phyloP scores from a whole-genome alignment of 2,888 invertebrate species.

The Ellobium chinense region DNA sequence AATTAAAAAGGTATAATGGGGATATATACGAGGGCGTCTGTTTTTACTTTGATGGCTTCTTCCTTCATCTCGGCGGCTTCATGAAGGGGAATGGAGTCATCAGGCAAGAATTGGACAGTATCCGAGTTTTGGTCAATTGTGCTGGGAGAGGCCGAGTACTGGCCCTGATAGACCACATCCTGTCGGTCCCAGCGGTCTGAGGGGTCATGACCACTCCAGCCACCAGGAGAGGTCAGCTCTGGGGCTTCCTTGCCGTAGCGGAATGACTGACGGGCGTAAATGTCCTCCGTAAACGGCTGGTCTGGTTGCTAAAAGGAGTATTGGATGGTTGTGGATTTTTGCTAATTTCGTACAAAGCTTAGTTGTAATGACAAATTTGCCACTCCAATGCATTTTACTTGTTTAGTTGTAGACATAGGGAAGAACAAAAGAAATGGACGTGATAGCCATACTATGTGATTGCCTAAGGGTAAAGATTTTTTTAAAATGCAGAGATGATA shows the following conservation, averaged over 20 bases:
- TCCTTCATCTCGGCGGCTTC: not conserved
- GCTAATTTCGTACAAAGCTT: no score
- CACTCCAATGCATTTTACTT: no score
- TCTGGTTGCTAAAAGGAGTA: slow-evolving; percentile 26
- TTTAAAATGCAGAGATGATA: no score
- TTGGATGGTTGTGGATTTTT: no score
- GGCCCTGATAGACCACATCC: slow-evolving; percentile 55
- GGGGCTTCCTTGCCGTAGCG: slow-evolving; percentile 62
- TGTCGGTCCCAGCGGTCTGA: not conserved
- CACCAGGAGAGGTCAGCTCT: slow-evolving; percentile 20
- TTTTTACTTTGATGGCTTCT: not conserved
- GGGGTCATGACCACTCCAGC: not conserved
- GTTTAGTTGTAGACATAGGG: no score
- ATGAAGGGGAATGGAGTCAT: slow-evolving; percentile 59
- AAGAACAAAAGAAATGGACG: no score
- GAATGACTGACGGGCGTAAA: slow-evolving; percentile 67
- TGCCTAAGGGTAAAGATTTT: no score
- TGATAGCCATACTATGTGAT: no score
- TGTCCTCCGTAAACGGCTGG: slow-evolving; percentile 58
- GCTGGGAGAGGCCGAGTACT: slow-evolving; percentile 51
- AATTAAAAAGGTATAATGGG: no score
- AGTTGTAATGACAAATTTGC: no score
- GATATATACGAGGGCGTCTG: no score
- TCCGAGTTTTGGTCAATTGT: slow-evolving; percentile 81
- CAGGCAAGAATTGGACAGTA: slow-evolving; percentile 81